Evolutionary conservation across 64 coral and sea anemone genomes (phyloP).

Genomic region (Platygyra sinensis): DNA sequence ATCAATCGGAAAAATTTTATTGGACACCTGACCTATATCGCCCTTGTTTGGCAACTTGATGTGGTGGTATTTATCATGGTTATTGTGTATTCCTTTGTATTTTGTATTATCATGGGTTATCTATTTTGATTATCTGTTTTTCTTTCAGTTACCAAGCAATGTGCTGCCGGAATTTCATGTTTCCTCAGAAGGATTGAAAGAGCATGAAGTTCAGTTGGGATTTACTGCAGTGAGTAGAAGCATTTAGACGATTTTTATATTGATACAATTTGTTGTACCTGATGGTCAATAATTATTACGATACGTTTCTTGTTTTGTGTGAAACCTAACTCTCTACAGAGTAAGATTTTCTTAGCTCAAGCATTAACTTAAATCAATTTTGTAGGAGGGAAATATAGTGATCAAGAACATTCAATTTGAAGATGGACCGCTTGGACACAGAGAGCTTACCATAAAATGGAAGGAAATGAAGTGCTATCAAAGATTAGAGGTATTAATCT

Average conservation of each 20-base stretch:
- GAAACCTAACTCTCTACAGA: no score
- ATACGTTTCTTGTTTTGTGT: neutral
- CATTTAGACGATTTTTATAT: neutral
- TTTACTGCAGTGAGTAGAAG: slow-evolving; percentile 58
- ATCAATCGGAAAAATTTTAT: no score
- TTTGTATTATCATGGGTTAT: no score
- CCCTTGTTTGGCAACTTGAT: no score
- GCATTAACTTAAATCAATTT: neutral
- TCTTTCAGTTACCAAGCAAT: slow-evolving; percentile 68
- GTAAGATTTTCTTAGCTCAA: no score
- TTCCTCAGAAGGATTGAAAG: slow-evolving; percentile 76
- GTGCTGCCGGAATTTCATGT: slow-evolving; percentile 78
- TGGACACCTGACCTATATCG: no score
- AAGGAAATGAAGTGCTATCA: slow-evolving; percentile 78
- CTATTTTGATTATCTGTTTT: neutral
- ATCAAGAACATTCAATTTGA: slow-evolving; percentile 96
- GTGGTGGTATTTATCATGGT: no score
- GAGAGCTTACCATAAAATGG: slow-evolving; percentile 80
- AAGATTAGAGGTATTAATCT: slow-evolving; percentile 76
- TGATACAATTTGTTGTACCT: no score
- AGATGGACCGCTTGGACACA: slow-evolving; percentile 70
- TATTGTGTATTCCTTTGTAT: no score
- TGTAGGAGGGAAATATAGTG: slow-evolving; percentile 81
- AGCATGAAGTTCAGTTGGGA: slow-evolving; percentile 77
- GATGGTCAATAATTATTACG: neutral